Evolutionary conservation across 2,797 vertebrate genomes (phyloP), one percentile per base, ranked within the genome.

Genomic region (Oreochromis mossambicus): DNA sequence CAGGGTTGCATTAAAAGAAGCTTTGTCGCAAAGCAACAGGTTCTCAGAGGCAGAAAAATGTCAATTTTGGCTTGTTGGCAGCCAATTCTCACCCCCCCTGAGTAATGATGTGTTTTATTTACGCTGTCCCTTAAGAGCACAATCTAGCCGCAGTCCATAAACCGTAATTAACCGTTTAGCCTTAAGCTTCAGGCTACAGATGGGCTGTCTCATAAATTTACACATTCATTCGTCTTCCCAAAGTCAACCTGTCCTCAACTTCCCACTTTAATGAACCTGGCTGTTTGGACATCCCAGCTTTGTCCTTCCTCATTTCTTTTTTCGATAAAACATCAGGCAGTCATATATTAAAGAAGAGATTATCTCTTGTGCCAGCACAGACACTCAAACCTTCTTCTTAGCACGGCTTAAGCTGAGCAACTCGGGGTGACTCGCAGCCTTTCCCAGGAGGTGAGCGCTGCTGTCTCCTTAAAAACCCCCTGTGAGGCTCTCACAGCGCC

Each of bases 11-110:
- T 96, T 96, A 95, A 97, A 97, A 97, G 96, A 87, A 91, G 77
- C 96, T 97, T 97, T 97, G 97, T 97, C 93, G 96, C 97, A 97
- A 95, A 96, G 97, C 97, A 97, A 97, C 97, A 92, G 94, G 52
- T 95, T 96, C 96, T 95, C 91, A 91, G 92, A 91, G 88, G 93
- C 90, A 89, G 90, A 97, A 97, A 97, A 97, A 97, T 97, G 95
- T 96, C 95, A 94, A 94, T 94, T 95, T 94, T 91, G 91, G 90
- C 93, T 92, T 82, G 88, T 94, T 92, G 55, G 88, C 87, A 80
- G 92, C 94, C 93, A 90, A 88, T 91, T 93, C 85, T 82, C 83
- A 77, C 94, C 76, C 56, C 63, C 91, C 87, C 81, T 70, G 92
- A 94, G 92, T 97, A 96, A 97, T 95, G 95, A 96, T 95, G 94